Conservation (phyloP, 2,113 vertebrate genomes). For the Zosterops borbonicus region DNA sequence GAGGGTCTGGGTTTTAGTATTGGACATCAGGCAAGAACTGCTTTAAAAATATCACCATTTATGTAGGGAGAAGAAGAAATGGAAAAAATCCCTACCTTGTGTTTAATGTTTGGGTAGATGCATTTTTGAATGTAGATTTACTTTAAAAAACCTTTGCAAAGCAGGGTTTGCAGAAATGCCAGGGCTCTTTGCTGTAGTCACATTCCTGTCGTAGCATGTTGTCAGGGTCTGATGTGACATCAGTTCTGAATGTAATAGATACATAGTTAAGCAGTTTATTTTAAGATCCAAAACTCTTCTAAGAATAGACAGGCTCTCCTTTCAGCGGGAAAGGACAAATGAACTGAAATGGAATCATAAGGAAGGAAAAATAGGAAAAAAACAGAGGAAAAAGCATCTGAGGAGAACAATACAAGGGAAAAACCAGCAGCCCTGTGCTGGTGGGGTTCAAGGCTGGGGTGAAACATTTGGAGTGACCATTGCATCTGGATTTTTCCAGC, state of each 20-base stretch:
- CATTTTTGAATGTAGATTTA: neutral
- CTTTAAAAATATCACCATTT: neutral
- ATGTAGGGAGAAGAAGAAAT: neutral
- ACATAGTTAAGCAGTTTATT: conserved; percentile 66
- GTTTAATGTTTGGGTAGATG: neutral
- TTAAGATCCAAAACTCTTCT: conserved; percentile 19
- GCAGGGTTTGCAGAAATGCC: neutral
- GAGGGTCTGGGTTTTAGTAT: neutral
- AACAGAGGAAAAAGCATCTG: neutral
- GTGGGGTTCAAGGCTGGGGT: neutral
- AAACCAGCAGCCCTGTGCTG: neutral
- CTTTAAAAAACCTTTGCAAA: neutral
- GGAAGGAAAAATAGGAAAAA: neutral
- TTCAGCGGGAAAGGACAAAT: conserved; percentile 53
- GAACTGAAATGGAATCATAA: neutral
- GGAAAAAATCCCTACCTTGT: rapidly evolving
- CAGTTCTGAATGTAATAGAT: conserved; percentile 62
- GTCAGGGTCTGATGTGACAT: conserved; percentile 28
- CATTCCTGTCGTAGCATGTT: conserved; percentile 10
- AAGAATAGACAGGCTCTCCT: conserved; percentile 54
- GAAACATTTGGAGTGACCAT: neutral
- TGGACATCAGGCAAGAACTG: neutral
- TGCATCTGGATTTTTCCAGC: neutral
- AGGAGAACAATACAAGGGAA: neutral
- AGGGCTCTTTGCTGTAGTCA: neutral